Conservation (phyloP, 2,113 vertebrate species). For the Aspiorhynchus laticeps region DNA sequence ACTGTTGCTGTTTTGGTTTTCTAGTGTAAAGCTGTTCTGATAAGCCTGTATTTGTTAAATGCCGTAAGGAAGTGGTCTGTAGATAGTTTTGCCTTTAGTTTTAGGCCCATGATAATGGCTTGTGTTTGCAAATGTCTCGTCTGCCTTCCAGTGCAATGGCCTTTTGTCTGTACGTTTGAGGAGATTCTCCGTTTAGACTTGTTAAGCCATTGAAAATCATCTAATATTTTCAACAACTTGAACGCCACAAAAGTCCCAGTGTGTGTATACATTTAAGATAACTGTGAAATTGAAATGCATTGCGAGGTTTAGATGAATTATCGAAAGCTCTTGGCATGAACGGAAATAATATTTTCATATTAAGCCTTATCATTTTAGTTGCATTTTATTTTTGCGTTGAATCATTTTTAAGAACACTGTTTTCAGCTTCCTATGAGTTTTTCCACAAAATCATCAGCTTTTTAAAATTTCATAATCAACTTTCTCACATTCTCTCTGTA, state of each 20-base stretch:
- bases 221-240: slow-evolving; percentile 19
- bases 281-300: slow-evolving; percentile 58
- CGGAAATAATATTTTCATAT: slow-evolving; percentile 49
- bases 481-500: background rate
- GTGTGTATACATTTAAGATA: slow-evolving; percentile 39
- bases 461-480: background rate
- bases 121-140: slow-evolving; percentile 16
- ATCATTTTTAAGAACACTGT: background rate
- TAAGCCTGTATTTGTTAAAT: slow-evolving; percentile 6
- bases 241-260: slow-evolving; percentile 35
- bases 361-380: background rate
- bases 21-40: background rate
- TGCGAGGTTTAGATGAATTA: slow-evolving; percentile 44
- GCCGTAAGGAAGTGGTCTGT: background rate
- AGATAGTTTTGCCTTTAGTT: slow-evolving; percentile 10
- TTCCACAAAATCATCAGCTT: background rate
- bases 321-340: slow-evolving; percentile 24
- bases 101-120: slow-evolving; percentile 5
- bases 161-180: slow-evolving; percentile 26
- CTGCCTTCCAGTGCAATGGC: slow-evolving; percentile 42
- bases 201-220: slow-evolving; percentile 31
- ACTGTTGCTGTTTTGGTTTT: background rate
- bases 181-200: background rate
- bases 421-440: background rate
- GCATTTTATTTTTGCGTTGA: background rate